Conservation (phyloP, 30 jellyfish, hydroid and myxozoan genomes). For the Rhopilema esculentum region DNA sequence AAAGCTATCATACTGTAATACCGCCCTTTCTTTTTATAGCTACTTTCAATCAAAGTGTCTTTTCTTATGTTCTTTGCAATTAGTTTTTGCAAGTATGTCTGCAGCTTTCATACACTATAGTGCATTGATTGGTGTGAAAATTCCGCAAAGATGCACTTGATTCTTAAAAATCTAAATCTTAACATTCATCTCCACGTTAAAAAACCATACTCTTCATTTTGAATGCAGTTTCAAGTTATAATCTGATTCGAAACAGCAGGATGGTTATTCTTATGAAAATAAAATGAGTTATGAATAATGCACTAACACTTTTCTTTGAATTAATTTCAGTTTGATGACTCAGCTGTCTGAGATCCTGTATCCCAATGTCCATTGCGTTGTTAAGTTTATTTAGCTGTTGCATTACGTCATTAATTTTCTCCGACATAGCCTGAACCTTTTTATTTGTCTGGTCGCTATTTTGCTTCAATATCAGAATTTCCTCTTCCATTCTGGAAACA, state of each 20-base stretch:
- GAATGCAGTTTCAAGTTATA: background rate
- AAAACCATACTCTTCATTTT: background rate
- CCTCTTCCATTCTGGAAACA: constrained; percentile 53
- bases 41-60: no score
- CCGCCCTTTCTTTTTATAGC: no score
- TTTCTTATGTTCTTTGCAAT: no score
- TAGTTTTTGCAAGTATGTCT: no score
- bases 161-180: no score
- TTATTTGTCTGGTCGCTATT: constrained; percentile 50
- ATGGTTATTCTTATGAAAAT: background rate
- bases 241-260: background rate
- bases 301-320: constrained; percentile 50
- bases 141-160: no score
- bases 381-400: constrained; percentile 52
- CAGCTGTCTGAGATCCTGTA: constrained; percentile 72
- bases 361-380: constrained; percentile 56
- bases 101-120: no score
- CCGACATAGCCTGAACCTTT: constrained; percentile 34
- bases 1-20: no score
- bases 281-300: background rate
- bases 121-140: no score
- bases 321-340: constrained; percentile 59
- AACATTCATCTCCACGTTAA: no score
- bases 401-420: constrained; percentile 39
- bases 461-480: constrained; percentile 50